Evolutionary conservation across 2,113 vertebrate genomes (phyloP), one percentile per base, ranked within the genome.

Genomic region (Phyllopteryx taeniolatus): DNA sequence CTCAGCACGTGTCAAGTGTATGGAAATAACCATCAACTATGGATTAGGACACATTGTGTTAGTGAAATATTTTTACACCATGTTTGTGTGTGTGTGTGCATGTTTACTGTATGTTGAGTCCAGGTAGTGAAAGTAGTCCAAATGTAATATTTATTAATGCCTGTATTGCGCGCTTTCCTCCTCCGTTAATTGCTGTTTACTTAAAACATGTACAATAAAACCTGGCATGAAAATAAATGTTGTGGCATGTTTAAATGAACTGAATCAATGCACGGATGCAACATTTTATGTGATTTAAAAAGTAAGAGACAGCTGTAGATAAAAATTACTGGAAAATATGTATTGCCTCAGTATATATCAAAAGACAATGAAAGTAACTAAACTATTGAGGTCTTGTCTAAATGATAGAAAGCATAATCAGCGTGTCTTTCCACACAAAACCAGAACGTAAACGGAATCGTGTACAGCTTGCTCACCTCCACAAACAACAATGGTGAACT

Each of bases 51-150:
- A 70, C 19, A 54, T 20, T n/a, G 51, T 54, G 56, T 70, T 42
- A 65, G 20, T 66, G 27, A 65, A 4, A 65, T 47, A 15, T 49
- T 17, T 51, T 47, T 61, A 15, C 8, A 14, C 22, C 60, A 44
- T 56, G 43, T 65, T 12, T 61, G 4, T 72, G 67, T 51, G 14
- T 71, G 35, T 8, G 63, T 9, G 60, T 42, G 57, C 12, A n/a
- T 63, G 70, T 63, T 42, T 75, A 13, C 67, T 73, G 22, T 67
- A 49, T 47, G 3, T 17, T 43, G 62, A 57, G 14, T 71, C 1
- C 42, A 22, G 39, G 19, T 85, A 74, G 71, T 86, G 42, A 70
- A 78, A 86, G 27, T 0, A 75, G 46, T 53, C 39, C 35, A 70
- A 71, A 64, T 86, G 75, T 79, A 67, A 71, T n/a, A 71, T 72